Base-by-base conservation (phyloP, 2,888 invertebrate genomes). In the Mimachlamys varia region DNA sequence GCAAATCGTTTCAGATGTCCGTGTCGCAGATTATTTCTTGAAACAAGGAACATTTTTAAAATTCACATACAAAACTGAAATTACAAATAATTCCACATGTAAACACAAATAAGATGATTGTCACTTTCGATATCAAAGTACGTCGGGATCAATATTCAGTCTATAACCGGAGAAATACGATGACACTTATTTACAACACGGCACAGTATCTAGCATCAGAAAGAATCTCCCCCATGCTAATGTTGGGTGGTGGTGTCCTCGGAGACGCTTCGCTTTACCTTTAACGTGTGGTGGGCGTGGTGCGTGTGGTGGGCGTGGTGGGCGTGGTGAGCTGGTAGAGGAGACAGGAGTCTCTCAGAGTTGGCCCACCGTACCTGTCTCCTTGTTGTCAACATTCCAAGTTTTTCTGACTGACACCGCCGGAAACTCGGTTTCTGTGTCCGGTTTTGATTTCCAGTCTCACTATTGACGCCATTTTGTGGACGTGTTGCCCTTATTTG, bases 351-450 rank as follows among this genome's bases (percentile, higher is more conserved):
- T 76, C 76, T 19, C 33, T 76, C 76, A 12, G 76, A 76, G 33
- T 76, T 76, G 2, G 76, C 76, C 76, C 76, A 76, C 15, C 76
- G 76, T 5, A 76, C 76, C 76, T 76, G 76, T 76, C 76, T 27
- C 33, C 76, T 27, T 0, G 76, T 27, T 2, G 76, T 76, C 33
- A 76, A 12, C 33, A 76, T 76, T 33, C 33, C 76, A 76, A 7
- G 27, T 76, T 76, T 76, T 27, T 76, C 76, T 27, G 76, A 76
- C 12, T 76, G 76, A 33, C 76, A 76, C 7, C 76, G 76, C 76
- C 76, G 76, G 76, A 76, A 76, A 22, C 13, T 76, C 33, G 76
- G 76, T 33, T 76, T 76, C 76, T 76, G 76, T 10, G 76, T 27
- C 7, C 17, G 76, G 1, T 76, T 76, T 76, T 76, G 10, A 76